These are phyloP conservation scores for Oreohelix idahoensis DNA, from an alignment of 1,140 invertebrate species.

Conservation along the genomic window DNA sequence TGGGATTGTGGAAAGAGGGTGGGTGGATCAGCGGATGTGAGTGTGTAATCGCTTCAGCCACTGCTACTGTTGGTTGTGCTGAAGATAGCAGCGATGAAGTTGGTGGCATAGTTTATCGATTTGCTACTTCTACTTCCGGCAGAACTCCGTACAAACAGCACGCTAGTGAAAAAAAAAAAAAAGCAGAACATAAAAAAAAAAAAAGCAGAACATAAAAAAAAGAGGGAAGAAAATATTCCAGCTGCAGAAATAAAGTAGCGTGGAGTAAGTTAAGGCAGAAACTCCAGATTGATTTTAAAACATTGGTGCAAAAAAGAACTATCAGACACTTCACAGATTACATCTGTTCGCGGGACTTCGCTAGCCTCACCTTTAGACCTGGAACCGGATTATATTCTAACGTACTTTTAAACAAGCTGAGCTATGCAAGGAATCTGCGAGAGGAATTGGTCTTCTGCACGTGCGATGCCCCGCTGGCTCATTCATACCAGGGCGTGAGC, in stretches of 20 bases:
- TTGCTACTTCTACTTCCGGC: neutral
- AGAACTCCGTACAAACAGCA: neutral
- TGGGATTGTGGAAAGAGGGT: neutral
- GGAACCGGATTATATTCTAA: neutral
- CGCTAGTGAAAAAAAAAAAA: no score
- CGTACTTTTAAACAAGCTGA: neutral
- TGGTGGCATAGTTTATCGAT: neutral
- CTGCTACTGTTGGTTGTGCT: neutral
- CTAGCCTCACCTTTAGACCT: neutral
- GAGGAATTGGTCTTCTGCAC: neutral
- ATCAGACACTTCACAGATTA: no score
- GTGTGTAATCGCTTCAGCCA: neutral
- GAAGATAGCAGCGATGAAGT: neutral
- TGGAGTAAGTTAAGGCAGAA: no score
- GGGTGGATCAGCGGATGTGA: constrained; percentile 1
- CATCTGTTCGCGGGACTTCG: no score
- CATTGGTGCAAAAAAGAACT: no score
- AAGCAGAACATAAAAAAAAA: no score
- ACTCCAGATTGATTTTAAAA: no score
- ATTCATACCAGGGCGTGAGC: neutral
- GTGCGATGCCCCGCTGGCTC: neutral
- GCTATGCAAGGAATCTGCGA: neutral
- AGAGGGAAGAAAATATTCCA: no score
- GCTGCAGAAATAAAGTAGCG: no score
- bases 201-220: no score